Percentiles rank a stretch among this genome's conserved stretches.
phyloP scores from a whole-genome alignment of 1,140 invertebrate genomes.

The Chironomus tepperi region DNA sequence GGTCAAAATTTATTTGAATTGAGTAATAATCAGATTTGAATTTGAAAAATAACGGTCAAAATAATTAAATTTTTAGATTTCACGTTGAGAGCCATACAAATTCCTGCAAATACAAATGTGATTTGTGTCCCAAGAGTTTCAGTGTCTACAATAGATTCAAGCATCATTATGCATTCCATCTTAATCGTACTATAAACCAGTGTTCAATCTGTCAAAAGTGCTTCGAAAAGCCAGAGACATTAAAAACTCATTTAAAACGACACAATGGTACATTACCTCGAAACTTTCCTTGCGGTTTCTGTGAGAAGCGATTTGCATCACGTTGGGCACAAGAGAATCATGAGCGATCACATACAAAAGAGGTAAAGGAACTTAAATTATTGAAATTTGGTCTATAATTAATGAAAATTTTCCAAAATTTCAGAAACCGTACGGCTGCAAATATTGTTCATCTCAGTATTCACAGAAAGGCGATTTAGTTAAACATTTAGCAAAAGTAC shows the following conservation, averaged over 20 bases:
- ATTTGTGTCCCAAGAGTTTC: background rate
- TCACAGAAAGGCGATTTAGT: background rate
- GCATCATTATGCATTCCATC: slow-evolving; percentile 6
- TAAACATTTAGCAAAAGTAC: background rate
- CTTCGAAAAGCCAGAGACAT: slow-evolving; percentile 1
- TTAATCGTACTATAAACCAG: background rate
- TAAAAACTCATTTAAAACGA: background rate
- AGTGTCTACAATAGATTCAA: background rate
- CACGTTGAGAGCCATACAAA: background rate
- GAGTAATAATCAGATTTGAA: no score
- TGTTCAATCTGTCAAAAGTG: slow-evolving; percentile 8
- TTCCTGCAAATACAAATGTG: background rate
- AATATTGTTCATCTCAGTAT: background rate
- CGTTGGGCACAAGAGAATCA: background rate
- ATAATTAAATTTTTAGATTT: background rate
- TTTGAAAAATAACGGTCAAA: no score
- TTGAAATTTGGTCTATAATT: background rate
- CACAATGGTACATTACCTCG: background rate
- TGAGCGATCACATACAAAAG: background rate
- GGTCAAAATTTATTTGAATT: no score
- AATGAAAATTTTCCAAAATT: no score
- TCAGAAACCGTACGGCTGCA: background rate
- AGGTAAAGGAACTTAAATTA: background rate
- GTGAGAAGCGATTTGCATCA: slow-evolving; percentile 5
- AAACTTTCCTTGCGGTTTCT: background rate